Conservation (phyloP, 2,888 invertebrate genomes). For the Camponotus fellah region DNA sequence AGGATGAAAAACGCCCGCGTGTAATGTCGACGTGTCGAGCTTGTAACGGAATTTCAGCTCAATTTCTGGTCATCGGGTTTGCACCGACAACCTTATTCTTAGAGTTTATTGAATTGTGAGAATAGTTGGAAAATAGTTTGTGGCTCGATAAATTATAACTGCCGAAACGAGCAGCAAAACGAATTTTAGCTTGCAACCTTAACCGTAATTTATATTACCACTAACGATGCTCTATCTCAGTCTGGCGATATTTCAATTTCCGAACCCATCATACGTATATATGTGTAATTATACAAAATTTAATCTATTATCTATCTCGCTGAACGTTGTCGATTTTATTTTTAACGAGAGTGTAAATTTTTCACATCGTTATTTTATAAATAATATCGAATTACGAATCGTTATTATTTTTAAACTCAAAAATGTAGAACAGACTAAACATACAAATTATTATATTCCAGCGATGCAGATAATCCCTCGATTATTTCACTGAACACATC, state of each 20-base stretch:
- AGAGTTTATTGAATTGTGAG: conserved; percentile 51
- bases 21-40: conserved; percentile 7
- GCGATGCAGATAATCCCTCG: too few relatives aligned
- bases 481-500: too few relatives aligned
- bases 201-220: conserved; percentile 52
- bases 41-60: conserved; percentile 41
- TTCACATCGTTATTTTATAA: not conserved
- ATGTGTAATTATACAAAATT: conserved; percentile 7
- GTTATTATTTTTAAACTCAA: too few relatives aligned
- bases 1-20: conserved; percentile 15
- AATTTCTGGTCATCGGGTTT: conserved; percentile 32
- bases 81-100: conserved; percentile 42
- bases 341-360: not conserved
- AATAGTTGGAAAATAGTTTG: conserved; percentile 52
- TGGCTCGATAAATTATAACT: conserved; percentile 50
- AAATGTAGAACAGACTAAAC: too few relatives aligned
- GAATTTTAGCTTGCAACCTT: conserved; percentile 50
- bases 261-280: not conserved
- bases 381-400: not conserved
- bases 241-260: conserved; percentile 31
- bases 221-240: conserved; percentile 16
- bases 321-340: not conserved
- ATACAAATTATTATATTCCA: too few relatives aligned
- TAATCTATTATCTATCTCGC: not conserved
- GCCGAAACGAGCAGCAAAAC: conserved; percentile 35